A percentile compares a stretch with the other conserved stretches of the same genome.
Conservation (phyloP, 2,797 vertebrate genomes). For the Eutrigla gurnardus region DNA sequence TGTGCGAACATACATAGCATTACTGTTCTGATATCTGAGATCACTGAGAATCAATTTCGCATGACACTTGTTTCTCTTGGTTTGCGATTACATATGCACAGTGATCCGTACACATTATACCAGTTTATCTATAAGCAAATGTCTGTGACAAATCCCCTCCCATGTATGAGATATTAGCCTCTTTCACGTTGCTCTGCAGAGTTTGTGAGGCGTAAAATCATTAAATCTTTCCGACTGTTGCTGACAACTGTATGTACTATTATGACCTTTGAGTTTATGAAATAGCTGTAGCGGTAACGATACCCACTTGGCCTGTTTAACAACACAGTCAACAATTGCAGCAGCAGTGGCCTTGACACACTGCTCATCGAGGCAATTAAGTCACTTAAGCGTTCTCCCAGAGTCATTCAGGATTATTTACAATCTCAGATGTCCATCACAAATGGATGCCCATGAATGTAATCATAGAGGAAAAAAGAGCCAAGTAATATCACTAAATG, state of each 20-base stretch:
- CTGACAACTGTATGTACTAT: background rate
- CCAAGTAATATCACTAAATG: background rate
- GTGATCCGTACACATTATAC: background rate
- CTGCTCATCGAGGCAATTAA: constrained; percentile 5
- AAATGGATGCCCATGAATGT: background rate
- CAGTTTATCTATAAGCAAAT: background rate
- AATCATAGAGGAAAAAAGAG: background rate
- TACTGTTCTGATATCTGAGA: background rate
- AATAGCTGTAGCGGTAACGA: background rate
- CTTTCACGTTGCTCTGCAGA: background rate
- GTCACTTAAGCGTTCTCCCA: background rate
- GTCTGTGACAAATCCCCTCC: background rate
- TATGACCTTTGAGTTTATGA: background rate
- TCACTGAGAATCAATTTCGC: background rate
- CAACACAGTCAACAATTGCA: background rate
- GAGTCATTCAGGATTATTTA: background rate
- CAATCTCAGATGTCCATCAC: background rate
- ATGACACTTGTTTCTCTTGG: background rate
- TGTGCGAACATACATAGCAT: background rate
- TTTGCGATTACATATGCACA: background rate
- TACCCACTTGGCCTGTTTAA: background rate
- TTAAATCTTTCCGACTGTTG: background rate
- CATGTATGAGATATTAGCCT: constrained; percentile 1
- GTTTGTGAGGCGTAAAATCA: background rate
- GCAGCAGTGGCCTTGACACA: background rate